phyloP scores from a whole-genome alignment of 2,113 vertebrate genomes.

The Athene cunicularia region DNA sequence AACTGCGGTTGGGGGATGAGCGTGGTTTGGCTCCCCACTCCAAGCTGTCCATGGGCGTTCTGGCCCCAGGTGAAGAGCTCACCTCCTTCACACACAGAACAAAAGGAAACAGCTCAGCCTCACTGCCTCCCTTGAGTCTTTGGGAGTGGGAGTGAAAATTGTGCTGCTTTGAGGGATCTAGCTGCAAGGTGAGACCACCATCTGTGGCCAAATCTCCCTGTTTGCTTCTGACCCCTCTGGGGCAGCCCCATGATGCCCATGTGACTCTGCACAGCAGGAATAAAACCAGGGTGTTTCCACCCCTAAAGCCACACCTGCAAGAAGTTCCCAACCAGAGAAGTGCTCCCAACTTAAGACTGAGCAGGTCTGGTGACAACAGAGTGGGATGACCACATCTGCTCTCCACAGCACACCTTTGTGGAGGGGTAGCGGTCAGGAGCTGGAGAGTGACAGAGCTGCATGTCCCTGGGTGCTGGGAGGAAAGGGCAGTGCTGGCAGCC shows the following conservation, averaged over 20 bases:
- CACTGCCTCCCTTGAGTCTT: not conserved
- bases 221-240: not conserved
- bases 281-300: not conserved
- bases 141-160: not conserved
- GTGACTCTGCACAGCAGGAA: not conserved
- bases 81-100: constrained; percentile 77
- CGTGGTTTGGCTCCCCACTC: constrained; percentile 73
- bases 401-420: not conserved
- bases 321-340: not conserved
- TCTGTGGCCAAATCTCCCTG: not conserved
- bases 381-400: not conserved
- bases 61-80: constrained; percentile 89
- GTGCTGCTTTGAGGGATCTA: not conserved
- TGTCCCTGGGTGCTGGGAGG: not conserved
- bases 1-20: constrained; percentile 72
- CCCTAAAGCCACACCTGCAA: not conserved
- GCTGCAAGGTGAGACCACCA: not conserved
- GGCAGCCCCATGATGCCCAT: not conserved
- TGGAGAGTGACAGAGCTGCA: not conserved
- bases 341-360: not conserved
- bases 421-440: not conserved
- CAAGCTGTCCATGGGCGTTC: constrained; percentile 87
- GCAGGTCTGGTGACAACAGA: not conserved
- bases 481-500: not conserved
- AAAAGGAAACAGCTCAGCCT: not conserved